These are phyloP conservation scores for Lycaena phlaeas DNA, from an alignment of 2,888 invertebrate genomes.

Conservation along the genomic window DNA sequence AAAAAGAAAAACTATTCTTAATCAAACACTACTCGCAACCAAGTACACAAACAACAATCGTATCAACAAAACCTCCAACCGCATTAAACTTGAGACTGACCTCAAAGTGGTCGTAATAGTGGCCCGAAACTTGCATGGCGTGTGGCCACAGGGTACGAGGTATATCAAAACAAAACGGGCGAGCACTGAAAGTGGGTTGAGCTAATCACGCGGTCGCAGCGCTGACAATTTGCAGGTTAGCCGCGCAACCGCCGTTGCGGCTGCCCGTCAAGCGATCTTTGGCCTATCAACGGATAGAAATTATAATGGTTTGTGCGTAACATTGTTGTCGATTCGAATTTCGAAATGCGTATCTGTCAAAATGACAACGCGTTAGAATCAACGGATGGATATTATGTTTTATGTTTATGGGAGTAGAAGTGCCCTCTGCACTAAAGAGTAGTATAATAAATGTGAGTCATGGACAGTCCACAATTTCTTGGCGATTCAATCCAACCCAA, in stretches of 20 bases:
- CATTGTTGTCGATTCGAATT: not conserved
- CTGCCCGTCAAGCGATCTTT: constrained; percentile 21
- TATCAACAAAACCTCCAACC: constrained; percentile 6
- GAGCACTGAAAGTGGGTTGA: constrained; percentile 20
- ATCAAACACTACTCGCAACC: no score
- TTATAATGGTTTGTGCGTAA: not conserved
- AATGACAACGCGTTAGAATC: no score
- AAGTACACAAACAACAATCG: constrained; percentile 1
- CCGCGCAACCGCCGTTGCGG: constrained; percentile 29
- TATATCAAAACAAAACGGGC: constrained; percentile 14
- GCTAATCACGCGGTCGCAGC: constrained; percentile 42
- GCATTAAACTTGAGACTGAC: constrained; percentile 19
- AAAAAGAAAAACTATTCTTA: no score
- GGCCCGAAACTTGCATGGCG: constrained; percentile 22
- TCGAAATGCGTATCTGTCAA: no score
- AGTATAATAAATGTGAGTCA: no score
- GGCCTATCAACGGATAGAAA: constrained; percentile 20
- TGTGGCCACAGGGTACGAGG: constrained; percentile 13
- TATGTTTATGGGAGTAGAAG: no score
- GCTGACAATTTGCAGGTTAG: constrained; percentile 47
- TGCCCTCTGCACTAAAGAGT: no score
- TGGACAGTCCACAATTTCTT: no score
- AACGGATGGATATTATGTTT: no score
- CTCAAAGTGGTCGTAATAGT: constrained; percentile 24
- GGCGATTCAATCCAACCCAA: no score